These are phyloP conservation scores for Papilio gigon DNA, from an alignment of 2,888 invertebrate genomes.

Conservation along the genomic window DNA sequence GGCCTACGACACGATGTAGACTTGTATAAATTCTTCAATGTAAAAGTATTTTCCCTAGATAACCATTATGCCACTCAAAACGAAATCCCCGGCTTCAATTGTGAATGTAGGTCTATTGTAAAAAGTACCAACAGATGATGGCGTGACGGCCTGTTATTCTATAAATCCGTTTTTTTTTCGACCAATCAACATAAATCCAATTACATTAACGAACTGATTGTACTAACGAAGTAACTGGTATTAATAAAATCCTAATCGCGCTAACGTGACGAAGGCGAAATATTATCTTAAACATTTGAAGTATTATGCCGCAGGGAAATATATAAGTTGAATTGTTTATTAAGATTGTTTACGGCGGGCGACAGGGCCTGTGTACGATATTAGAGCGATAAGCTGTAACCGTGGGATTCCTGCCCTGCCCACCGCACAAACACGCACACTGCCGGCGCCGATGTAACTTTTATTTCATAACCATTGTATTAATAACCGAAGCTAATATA, in stretches of 20 bases:
- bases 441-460: neutral
- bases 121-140: conserved; percentile 3
- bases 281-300: conserved; percentile 18
- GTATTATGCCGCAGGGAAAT: conserved; percentile 9
- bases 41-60: neutral
- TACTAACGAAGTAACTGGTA: conserved; percentile 4
- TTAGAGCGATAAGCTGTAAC: neutral
- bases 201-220: conserved; percentile 4
- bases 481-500: too few species aligned
- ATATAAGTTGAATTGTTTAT: conserved; percentile 10
- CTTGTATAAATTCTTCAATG: neutral
- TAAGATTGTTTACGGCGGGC: neutral
- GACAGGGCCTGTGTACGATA: conserved; percentile 1
- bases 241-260: neutral
- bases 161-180: conserved; percentile 3
- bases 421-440: too few species aligned
- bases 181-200: conserved; percentile 13
- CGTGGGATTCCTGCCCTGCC: conserved; percentile 8
- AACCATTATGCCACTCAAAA: neutral
- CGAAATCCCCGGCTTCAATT: neutral
- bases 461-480: neutral
- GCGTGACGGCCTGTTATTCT: neutral
- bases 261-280: conserved; percentile 10
- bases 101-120: conserved; percentile 1
- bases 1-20: too few species aligned